Evolutionary conservation across 2,888 invertebrate genomes (phyloP), one percentile per base, ranked within the genome.

Genomic region (Pogonocherus hispidulus): DNA sequence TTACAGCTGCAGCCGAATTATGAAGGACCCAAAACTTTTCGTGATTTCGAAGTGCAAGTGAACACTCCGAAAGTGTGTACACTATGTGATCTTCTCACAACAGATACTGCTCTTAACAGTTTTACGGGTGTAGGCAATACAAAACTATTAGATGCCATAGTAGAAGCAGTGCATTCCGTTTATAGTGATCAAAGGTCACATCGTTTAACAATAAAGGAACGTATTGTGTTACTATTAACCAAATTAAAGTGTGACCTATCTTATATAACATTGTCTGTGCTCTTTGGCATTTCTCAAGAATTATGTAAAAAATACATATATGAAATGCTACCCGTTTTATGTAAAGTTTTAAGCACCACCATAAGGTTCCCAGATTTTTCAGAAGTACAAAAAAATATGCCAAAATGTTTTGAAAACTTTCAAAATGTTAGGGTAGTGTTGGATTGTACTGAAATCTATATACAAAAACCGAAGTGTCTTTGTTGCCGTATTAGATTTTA

Each of bases 181-280:
- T 47, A 47, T 49, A 62, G 32, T 20, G 55, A 67, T 54, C 35
- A 49, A 37, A 66, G 67, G 56, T 14, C 32, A 51, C 66, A 52
- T 66, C 52, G 65, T 23, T 55, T 69, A 47, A 55, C 49, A 59
- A 19, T 59, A 18, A 49, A 55, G 4, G 49, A 63, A 37, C 6
- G 63, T 20, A 20, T 70, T 19, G 55, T 70, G 49, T 66, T 67
- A 47, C 6, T 54, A 27, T 59, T 70, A 41, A 64, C 62, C n/a
- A 63, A 71, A 63, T 44, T 71, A 18, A 71, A 71, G 59, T 57
- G 59, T 16, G 66, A 63, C 44, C 44, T 71, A 8, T 66, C 60
- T 2, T 71, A 69, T 67, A 64, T 60, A 9, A 68, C 59, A 49
- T 56, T 67, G 27, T 52, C 64, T 57, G 18, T 49, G n/a, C 51